phyloP scores from a whole-genome alignment of 2,797 vertebrate species.

The Sylvia borin region DNA sequence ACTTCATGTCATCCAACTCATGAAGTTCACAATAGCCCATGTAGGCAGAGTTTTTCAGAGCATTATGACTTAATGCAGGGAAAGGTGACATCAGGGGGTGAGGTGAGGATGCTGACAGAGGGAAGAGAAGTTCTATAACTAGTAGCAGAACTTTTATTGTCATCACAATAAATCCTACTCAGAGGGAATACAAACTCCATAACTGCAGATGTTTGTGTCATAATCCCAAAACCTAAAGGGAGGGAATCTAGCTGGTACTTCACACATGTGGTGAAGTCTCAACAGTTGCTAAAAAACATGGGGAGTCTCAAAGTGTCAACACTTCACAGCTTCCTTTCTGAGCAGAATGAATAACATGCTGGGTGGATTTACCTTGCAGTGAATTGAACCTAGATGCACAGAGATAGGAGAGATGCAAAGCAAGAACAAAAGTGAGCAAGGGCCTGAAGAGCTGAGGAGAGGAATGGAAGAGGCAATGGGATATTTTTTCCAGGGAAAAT shows the following conservation, averaged over 20 bases:
- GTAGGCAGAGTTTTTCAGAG: neutral
- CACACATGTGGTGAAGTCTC: neutral
- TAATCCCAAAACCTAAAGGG: neutral
- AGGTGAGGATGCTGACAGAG: neutral
- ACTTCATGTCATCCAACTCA: neutral
- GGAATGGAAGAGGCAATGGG: neutral
- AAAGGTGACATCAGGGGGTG: neutral
- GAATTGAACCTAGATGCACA: fast-evolving
- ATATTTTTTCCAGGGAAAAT: neutral
- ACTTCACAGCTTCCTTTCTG: neutral
- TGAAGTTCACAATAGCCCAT: neutral
- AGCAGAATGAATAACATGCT: neutral
- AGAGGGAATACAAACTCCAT: neutral
- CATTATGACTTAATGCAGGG: neutral
- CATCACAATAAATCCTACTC: neutral
- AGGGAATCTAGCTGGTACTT: neutral
- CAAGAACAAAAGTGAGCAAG: fast-evolving
- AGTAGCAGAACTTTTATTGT: neutral
- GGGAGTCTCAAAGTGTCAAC: neutral
- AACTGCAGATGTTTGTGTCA: neutral
- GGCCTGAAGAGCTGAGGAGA: neutral
- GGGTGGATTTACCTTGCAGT: neutral
- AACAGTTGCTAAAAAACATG: neutral
- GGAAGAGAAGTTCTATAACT: neutral
- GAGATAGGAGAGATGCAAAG: neutral